Conservation (phyloP, 2,113 vertebrate genomes). For the Candoia aspera region DNA sequence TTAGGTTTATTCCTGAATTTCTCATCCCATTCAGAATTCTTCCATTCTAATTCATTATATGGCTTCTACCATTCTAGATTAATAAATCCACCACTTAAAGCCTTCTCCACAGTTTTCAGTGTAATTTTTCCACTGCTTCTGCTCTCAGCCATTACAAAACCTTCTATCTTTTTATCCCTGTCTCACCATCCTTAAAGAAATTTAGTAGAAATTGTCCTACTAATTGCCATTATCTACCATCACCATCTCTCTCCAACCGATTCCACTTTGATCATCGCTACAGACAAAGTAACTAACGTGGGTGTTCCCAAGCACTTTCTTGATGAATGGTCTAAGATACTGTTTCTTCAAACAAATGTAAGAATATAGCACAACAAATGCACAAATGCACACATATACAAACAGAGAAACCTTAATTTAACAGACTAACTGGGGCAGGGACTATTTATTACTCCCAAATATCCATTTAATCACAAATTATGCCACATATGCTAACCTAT, state of each 20-base stretch:
- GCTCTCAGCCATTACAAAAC: neutral
- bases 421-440: too few species aligned
- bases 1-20: too few species aligned
- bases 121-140: neutral
- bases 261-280: neutral
- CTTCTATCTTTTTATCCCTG: neutral
- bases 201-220: neutral
- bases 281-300: neutral
- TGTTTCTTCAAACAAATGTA: too few species aligned
- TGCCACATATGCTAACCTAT: too few species aligned
- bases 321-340: neutral
- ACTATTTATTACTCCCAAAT: too few species aligned
- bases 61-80: neutral
- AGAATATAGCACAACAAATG: too few species aligned
- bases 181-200: neutral
- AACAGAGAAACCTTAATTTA: too few species aligned
- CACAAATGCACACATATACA: too few species aligned
- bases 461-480: too few species aligned
- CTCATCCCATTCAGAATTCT: too few species aligned
- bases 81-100: neutral
- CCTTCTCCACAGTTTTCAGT: neutral
- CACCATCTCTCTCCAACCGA: neutral
- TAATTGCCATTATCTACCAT: neutral
- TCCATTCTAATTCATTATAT: too few species aligned
- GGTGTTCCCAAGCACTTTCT: neutral